These are phyloP conservation scores for Nephila pilipes DNA, from an alignment of 1,140 invertebrate genomes.

Conservation along the genomic window DNA sequence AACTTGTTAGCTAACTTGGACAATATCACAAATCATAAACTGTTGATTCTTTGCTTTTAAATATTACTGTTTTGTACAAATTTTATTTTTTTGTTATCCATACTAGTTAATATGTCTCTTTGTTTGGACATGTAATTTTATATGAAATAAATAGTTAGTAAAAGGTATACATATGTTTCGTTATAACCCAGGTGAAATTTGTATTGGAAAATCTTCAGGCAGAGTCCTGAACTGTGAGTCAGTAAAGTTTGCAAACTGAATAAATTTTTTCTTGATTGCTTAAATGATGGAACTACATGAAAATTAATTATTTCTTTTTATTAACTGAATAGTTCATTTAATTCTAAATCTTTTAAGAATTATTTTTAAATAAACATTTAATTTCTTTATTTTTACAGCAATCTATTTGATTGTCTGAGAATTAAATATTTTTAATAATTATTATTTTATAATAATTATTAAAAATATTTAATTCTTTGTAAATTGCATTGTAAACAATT, in stretches of 20 bases:
- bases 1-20: background rate
- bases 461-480: too few species aligned
- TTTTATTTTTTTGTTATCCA: conserved; percentile 18
- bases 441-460: too few species aligned
- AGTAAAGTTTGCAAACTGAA: background rate
- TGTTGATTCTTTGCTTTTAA: conserved; percentile 13
- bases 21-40: conserved; percentile 2
- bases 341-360: too few species aligned
- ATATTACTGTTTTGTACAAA: conserved; percentile 2
- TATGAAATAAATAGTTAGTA: background rate
- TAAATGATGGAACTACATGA: too few species aligned
- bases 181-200: background rate
- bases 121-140: conserved; percentile 28
- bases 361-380: too few species aligned
- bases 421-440: too few species aligned
- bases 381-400: too few species aligned
- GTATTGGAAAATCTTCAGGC: background rate
- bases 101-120: conserved; percentile 2
- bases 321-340: too few species aligned
- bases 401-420: too few species aligned
- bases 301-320: too few species aligned
- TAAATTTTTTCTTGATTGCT: background rate
- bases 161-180: background rate
- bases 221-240: background rate
- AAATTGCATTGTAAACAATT: too few species aligned